A percentile compares a stretch with the other conserved stretches of the same genome.
phyloP scores from a whole-genome alignment of 2,113 vertebrate species.

The Pavo muticus region DNA sequence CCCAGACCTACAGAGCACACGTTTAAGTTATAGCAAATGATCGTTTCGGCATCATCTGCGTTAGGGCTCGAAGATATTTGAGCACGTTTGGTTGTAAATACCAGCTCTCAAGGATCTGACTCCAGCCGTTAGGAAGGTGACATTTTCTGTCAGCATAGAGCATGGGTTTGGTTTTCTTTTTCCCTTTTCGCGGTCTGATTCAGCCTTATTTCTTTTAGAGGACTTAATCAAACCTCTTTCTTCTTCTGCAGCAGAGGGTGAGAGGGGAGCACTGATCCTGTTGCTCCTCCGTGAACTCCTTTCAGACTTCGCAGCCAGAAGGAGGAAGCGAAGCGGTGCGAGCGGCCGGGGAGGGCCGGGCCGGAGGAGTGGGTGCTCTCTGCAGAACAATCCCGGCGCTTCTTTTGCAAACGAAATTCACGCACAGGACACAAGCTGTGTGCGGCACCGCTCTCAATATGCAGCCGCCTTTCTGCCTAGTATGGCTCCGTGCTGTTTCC shows the following conservation, averaged over 20 bases:
- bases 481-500: background rate
- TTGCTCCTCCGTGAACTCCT: conserved; percentile 28
- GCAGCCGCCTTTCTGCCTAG: background rate
- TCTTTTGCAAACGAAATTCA: conserved; percentile 4
- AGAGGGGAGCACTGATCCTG: conserved; percentile 25
- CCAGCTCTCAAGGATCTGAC: background rate
- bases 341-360: conserved; percentile 21
- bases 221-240: background rate
- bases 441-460: background rate
- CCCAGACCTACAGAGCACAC: background rate
- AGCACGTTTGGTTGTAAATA: background rate
- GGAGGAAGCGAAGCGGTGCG: conserved; percentile 23
- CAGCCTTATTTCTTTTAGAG: background rate
- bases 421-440: background rate
- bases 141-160: background rate
- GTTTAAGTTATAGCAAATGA: background rate
- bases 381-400: background rate
- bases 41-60: background rate
- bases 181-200: background rate
- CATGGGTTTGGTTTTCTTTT: background rate
- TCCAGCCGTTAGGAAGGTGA: background rate
- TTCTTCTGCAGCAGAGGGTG: conserved; percentile 2
- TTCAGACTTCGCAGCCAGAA: conserved; percentile 27
- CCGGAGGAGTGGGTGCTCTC: background rate
- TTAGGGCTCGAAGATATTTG: background rate